phyloP scores from a whole-genome alignment of 2,797 vertebrate genomes.

The Triplophysa bombifrons region DNA sequence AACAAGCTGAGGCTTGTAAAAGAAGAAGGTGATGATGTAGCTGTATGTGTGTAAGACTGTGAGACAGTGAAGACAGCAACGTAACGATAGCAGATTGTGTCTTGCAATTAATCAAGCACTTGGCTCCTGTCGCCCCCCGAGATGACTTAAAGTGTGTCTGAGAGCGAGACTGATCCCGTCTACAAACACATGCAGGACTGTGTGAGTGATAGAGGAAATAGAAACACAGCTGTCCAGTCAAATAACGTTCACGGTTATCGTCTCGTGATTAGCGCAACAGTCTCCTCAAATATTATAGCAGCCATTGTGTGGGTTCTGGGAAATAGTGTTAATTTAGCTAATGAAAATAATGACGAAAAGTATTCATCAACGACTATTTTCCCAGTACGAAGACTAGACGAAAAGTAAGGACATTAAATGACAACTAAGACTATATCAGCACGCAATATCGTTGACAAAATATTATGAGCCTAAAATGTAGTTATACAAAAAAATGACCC shows the following conservation, averaged over 20 bases:
- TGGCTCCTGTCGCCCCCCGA: constrained; percentile 61
- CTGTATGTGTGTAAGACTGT: constrained; percentile 7
- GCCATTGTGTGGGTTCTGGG: no score
- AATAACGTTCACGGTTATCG: background rate
- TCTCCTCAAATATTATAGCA: no score
- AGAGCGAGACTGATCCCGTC: background rate
- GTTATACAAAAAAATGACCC: no score
- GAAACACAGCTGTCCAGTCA: no score
- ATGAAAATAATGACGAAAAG: no score
- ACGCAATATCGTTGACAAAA: no score
- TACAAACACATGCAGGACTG: background rate
- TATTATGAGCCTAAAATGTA: no score
- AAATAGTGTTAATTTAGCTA: no score
- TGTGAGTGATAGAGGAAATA: background rate
- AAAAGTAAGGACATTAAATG: no score
- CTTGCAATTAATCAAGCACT: constrained; percentile 75
- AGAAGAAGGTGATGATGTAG: background rate
- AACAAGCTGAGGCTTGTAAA: background rate
- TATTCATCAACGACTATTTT: no score
- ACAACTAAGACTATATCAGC: no score
- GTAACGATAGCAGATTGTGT: constrained; percentile 76
- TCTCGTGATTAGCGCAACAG: constrained; percentile 8
- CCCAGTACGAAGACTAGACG: no score
- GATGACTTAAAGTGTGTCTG: constrained; percentile 11
- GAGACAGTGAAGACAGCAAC: constrained; percentile 41